Base-by-base conservation (phyloP, 1,140 invertebrate genomes). In the Heliconius eleuchia region DNA sequence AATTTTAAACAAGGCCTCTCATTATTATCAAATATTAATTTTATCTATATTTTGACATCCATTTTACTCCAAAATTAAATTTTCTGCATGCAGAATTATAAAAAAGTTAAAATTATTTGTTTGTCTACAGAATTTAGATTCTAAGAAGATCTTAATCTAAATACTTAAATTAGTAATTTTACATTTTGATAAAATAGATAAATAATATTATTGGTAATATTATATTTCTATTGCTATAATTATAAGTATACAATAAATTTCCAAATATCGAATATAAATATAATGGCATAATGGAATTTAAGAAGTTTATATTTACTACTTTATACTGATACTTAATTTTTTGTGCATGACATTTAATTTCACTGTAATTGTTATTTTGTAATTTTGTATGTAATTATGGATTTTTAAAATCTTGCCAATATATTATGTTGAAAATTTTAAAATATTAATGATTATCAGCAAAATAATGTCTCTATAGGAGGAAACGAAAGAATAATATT, bases 331-430 rank as follows among this genome's bases (percentile, higher is more conserved):
- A 3, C 42, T 42, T 3, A 42, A 19, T 18, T 4, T 8, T 52
- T 4, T 7, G 2, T 55, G 52, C 52, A 55, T n/a, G 19, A 55
- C 6, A 2, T n/a, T 3, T 55, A 7, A n/a, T n/a, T 55, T 55
- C 52, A 55, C 19, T 55, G 42, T 4, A 46, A 55, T 55, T 55
- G 19, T 55, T n/a, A 55, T 55, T 55, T n/a, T 55, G 9, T 60
- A 27, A 23, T 66, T 66, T 27, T 30, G 27, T 66, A 66, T 66
- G 60, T 66, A 66, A 66, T 66, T 66, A 66, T 30, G 30, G 60
- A 66, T 27, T 66, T 4, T 16, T 23, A 27, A 66, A 27, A 27
- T 66, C 60, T 66, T 66, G 27, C 60, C 60, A 66, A 66, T 13
- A 66, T 66, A 30, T 66, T 66, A 66, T 66, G 27, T 57, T n/a